These are phyloP conservation scores for Hirudo medicinalis DNA, from an alignment of 1,140 invertebrate genomes.

Conservation along the genomic window DNA sequence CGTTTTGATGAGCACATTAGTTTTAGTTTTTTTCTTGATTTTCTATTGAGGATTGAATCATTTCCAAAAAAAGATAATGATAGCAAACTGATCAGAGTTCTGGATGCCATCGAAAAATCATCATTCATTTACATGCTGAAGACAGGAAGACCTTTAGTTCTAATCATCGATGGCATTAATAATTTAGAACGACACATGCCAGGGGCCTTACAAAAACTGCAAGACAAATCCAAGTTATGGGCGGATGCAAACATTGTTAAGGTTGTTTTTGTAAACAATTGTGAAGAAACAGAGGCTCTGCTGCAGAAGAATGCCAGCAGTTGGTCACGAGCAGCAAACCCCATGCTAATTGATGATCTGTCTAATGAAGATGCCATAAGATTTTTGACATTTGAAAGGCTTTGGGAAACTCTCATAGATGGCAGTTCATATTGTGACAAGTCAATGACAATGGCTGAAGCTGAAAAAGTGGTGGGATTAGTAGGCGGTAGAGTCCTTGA, in stretches of 20 bases:
- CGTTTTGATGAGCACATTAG: conserved; percentile 24
- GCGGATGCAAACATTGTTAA: conserved; percentile 23
- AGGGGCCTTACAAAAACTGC: conserved; percentile 19
- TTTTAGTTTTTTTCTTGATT: conserved; percentile 21
- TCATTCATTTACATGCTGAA: conserved; percentile 17
- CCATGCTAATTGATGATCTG: conserved; percentile 19
- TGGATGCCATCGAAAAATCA: conserved; percentile 23
- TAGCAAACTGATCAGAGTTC: conserved; percentile 20
- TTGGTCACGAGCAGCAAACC: conserved; percentile 22
- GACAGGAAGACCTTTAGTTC: conserved; percentile 17
- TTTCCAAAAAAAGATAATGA: conserved; percentile 21
- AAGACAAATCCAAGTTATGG: conserved; percentile 24
- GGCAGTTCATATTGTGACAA: neutral
- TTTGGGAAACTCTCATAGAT: conserved; percentile 6
- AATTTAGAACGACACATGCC: conserved; percentile 17
- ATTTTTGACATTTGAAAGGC: conserved; percentile 13
- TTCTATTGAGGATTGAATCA: conserved; percentile 15
- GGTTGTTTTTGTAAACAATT: conserved; percentile 21
- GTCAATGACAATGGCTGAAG: conserved; percentile 1
- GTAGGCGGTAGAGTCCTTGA: conserved; percentile 21
- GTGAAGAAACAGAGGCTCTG: conserved; percentile 17
- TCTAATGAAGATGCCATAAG: conserved; percentile 17
- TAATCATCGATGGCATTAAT: conserved; percentile 22
- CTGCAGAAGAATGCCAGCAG: conserved; percentile 16
- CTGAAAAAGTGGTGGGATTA: neutral